Percentiles rank a stretch among this genome's conserved stretches.
phyloP scores from a whole-genome alignment of 2,888 invertebrate genomes.

The Oasisia sp. region DNA sequence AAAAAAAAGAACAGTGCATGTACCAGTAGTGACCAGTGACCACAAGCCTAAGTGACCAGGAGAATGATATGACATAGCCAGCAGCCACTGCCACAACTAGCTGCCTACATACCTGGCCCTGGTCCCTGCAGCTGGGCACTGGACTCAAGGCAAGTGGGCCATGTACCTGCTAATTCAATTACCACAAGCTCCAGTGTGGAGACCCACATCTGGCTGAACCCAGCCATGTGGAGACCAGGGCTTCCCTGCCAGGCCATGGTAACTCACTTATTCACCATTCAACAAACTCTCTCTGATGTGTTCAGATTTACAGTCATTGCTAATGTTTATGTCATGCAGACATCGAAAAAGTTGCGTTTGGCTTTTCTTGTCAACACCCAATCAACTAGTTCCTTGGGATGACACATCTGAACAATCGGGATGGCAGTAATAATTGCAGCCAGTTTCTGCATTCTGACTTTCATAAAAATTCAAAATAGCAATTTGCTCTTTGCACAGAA shows the following conservation, averaged over 20 bases:
- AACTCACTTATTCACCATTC: neutral
- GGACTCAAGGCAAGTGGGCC: neutral
- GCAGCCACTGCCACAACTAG: neutral
- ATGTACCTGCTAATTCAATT: neutral
- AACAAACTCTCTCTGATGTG: neutral
- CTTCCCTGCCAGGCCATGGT: neutral
- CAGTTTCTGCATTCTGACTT: no score
- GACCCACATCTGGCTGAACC: neutral
- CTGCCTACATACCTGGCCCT: neutral
- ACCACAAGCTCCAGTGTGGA: neutral
- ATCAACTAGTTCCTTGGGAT: no score
- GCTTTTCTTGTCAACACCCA: no score
- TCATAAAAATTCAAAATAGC: no score
- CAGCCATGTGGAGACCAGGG: neutral
- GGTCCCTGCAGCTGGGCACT: neutral
- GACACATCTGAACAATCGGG: no score
- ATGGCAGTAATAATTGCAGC: no score
- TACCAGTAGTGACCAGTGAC: no score
- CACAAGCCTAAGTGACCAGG: no score
- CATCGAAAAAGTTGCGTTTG: neutral
- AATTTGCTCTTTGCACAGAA: no score
- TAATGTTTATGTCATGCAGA: neutral
- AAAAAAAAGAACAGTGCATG: no score
- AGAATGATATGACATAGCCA: neutral
- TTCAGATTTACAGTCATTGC: neutral